A percentile compares a stretch with the other conserved stretches of the same genome.
Conservation (phyloP, 1,140 invertebrate species). For the Elysia chlorotica region DNA sequence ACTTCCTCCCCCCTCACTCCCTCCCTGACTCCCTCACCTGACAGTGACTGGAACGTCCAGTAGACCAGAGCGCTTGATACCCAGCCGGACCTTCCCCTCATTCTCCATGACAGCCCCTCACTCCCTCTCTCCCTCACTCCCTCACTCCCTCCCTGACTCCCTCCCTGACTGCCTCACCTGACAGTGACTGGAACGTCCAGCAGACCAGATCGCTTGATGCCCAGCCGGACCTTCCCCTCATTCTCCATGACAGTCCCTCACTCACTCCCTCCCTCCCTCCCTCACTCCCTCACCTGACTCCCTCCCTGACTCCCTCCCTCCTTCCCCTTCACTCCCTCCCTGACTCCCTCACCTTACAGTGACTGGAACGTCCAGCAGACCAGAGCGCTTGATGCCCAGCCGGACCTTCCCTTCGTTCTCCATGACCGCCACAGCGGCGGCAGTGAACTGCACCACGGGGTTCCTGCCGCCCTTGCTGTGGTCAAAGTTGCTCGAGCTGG, state of each 20-base stretch:
- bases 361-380: constrained; percentile 63
- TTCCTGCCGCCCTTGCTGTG: constrained; percentile 54
- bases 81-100: constrained; percentile 68
- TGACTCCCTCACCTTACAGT: constrained; percentile 64
- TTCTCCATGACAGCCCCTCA: constrained; percentile 70
- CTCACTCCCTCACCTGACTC: too few relatives aligned
- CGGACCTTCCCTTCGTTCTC: constrained; percentile 70
- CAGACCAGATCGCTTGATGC: constrained; percentile 67
- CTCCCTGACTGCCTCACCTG: constrained; percentile 62
- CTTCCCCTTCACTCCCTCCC: too few relatives aligned
- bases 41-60: constrained; percentile 64
- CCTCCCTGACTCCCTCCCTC: too few relatives aligned
- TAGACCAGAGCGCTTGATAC: constrained; percentile 67
- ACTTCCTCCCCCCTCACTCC: too few relatives aligned
- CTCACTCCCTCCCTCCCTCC: too few relatives aligned
- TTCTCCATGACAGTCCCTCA: constrained; percentile 70
- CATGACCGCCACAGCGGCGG: constrained; percentile 67
- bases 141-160: too few relatives aligned
- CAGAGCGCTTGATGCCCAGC: constrained; percentile 66
- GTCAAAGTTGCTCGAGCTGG: constrained; percentile 32
- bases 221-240: constrained; percentile 68
- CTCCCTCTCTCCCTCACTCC: too few relatives aligned
- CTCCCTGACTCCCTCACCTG: constrained; percentile 62
- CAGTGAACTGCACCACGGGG: constrained; percentile 69
- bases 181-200: constrained; percentile 64